Base-by-base conservation (phyloP, 2,113 vertebrate genomes). In the Pogonocichla stellata region DNA sequence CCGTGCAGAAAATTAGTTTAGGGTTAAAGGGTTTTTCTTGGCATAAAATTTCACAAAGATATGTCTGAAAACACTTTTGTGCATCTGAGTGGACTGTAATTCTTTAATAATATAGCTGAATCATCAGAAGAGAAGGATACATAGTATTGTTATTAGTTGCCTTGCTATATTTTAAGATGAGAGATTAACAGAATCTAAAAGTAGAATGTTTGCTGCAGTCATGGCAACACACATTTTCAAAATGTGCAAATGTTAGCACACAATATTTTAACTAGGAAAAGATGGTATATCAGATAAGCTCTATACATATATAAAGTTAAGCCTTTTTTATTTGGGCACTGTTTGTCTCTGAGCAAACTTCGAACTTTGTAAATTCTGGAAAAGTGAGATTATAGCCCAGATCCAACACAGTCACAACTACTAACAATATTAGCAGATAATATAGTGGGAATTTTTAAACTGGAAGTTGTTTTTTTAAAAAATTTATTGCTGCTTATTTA, bases 131-230 rank as follows among this genome's bases (percentile, higher is more conserved):
- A 96, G 75, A 93, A 95, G 78, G 87, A 91, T 65, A 92, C 7
- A 45, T 82, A 73, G 79, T 80, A 61, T 29, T 79, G 61, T 48
- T 95, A 88, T 92, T 60, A 71, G 47, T 34, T 91, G 60, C 43
- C 3, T 2, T 60, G 90, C 86, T 87, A 8, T 92, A 87, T 96
- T 96, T 96, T 96, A 86, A 92, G 48, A 96, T 22, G 65, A 91
- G 51, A 73, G 38, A 95, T 96, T 92, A 97, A 67, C 43, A 83
- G 64, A 95, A 88, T 90, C 86, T 97, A 94, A 97, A 96, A 95
- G 89, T 96, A 97, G 70, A 73, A 85, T 64, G 7, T 87, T 83
- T 69, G 72, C 82, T 80, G 91, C 93, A 95, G 96, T 88, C 84
- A 95, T 88, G 75, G 82, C 77, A 95, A 93, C 91, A 61, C 50